These are phyloP conservation scores for Indicator indicator DNA, from an alignment of 2,113 vertebrate genomes.

Conservation along the genomic window DNA sequence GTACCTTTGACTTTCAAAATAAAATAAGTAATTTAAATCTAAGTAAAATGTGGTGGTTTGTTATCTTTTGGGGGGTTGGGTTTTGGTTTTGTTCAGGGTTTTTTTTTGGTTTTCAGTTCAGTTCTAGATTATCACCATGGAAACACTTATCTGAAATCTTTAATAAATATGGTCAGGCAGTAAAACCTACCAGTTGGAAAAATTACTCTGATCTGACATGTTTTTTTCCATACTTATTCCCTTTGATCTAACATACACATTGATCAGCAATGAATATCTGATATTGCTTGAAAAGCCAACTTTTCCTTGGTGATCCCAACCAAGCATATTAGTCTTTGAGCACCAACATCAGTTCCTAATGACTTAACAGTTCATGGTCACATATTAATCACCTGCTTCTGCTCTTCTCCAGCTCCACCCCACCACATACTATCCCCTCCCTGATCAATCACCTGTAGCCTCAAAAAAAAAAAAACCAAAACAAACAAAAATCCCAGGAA, in stretches of 20 bases:
- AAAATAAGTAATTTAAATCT: not conserved
- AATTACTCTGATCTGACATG: not conserved
- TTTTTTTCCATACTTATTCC: not conserved
- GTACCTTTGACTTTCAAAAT: not conserved
- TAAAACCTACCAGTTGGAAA: not conserved
- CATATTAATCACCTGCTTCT: not conserved
- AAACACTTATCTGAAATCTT: conserved; percentile 7
- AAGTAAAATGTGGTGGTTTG: not conserved
- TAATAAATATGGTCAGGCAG: not conserved
- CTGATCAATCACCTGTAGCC: not conserved
- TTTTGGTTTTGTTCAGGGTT: not conserved
- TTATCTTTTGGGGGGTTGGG: not conserved
- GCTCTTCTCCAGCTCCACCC: not conserved
- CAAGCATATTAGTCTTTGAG: not conserved
- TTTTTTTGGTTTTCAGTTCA: not conserved
- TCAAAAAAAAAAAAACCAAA: not conserved
- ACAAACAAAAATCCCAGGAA: not conserved
- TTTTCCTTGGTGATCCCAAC: not conserved
- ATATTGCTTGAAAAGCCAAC: not conserved
- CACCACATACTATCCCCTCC: not conserved
- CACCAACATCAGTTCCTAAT: not conserved
- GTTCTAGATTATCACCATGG: not conserved
- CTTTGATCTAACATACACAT: not conserved
- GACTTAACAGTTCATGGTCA: not conserved
- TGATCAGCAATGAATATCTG: not conserved